Percentiles rank a stretch among this genome's conserved stretches.
Evolutionary conservation across 2,888 invertebrate species (phyloP).

Genomic region (Stenoptilia bipunctidactyla): DNA sequence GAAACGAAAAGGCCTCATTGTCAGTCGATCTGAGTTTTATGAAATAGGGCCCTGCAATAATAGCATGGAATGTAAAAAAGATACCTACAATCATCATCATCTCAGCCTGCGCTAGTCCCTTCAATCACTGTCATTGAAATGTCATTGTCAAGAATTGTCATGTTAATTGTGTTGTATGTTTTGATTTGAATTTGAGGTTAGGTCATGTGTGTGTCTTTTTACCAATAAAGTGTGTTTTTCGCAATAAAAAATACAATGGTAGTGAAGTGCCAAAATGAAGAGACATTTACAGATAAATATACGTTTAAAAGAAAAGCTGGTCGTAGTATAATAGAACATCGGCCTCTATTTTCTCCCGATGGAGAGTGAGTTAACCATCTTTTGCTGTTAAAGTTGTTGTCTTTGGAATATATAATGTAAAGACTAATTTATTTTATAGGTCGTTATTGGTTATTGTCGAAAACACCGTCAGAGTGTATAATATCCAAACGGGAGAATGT

Average conservation of each 20-base stretch:
- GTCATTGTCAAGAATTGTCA: too few species aligned
- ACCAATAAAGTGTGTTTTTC: too few species aligned
- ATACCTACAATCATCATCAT: too few species aligned
- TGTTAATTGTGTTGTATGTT: too few species aligned
- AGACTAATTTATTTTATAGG: slow-evolving; percentile 27
- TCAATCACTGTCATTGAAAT: too few species aligned
- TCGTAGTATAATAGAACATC: slow-evolving; percentile 54
- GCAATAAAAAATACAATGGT: slow-evolving; percentile 34
- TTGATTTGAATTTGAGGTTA: slow-evolving; percentile 45
- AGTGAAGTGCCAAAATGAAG: slow-evolving; percentile 22
- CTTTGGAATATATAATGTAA: background rate
- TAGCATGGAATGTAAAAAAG: too few species aligned
- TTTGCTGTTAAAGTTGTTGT: background rate
- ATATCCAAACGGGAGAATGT: slow-evolving; percentile 53
- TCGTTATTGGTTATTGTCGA: slow-evolving; percentile 54
- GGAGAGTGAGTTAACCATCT: slow-evolving; percentile 45
- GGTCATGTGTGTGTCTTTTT: slow-evolving; percentile 23
- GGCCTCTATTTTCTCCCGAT: slow-evolving; percentile 58
- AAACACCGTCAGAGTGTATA: slow-evolving; percentile 53
- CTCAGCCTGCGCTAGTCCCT: too few species aligned
- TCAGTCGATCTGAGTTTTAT: too few species aligned
- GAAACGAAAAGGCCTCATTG: too few species aligned
- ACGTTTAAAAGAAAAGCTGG: slow-evolving; percentile 55
- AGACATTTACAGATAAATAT: slow-evolving; percentile 28
- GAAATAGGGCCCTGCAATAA: too few species aligned